Conservation (phyloP, 2,113 vertebrate genomes). For the Plestiodon gilberti region DNA sequence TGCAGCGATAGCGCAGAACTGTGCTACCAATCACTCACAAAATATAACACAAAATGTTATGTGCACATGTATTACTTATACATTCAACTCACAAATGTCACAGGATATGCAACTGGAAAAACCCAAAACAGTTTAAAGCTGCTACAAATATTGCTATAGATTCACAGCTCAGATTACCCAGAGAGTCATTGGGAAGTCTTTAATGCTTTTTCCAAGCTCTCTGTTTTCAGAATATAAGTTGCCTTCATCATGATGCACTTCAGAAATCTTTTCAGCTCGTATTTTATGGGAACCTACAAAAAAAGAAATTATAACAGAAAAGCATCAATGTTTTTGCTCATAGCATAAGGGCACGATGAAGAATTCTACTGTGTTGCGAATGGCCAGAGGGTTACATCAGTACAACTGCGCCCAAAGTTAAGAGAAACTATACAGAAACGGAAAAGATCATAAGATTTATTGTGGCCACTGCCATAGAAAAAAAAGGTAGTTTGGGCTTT, state of each 20-base stretch:
- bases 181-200: conserved; percentile 76
- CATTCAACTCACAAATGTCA: neutral
- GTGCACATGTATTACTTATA: neutral
- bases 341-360: neutral
- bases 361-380: neutral
- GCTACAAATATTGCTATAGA: neutral
- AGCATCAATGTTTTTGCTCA: neutral
- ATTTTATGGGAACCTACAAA: conserved; percentile 76
- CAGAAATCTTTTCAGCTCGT: conserved; percentile 73
- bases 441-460: neutral
- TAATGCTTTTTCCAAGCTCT: conserved; percentile 74
- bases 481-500: neutral
- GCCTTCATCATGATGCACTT: conserved; percentile 73
- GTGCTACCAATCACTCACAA: neutral
- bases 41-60: neutral
- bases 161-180: conserved; percentile 70
- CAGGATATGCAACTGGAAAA: neutral
- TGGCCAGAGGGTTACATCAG: neutral
- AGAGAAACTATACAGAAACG: neutral
- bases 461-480: neutral
- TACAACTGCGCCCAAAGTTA: neutral
- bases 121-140: neutral
- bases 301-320: conserved; percentile 7
- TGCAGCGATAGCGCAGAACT: too few relatives aligned
- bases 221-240: conserved; percentile 32